These are phyloP conservation scores for Brenthis hecate DNA, from an alignment of 2,888 invertebrate species.

Conservation along the genomic window DNA sequence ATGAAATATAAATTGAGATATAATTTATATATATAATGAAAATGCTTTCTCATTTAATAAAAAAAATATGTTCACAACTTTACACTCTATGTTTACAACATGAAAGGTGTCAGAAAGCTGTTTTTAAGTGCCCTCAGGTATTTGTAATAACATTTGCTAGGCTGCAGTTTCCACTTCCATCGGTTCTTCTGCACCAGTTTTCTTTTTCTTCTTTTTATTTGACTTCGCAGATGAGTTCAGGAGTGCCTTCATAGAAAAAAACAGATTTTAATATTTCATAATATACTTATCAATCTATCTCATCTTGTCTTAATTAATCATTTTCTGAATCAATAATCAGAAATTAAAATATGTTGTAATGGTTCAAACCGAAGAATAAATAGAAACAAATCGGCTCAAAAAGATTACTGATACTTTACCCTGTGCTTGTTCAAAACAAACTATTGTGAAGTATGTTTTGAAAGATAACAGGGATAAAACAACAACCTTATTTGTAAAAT, in stretches of 20 bases:
- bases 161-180: conserved; percentile 83
- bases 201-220: conserved; percentile 96
- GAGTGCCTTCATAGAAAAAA: conserved; percentile 80
- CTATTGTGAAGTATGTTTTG: conserved; percentile 53
- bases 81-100: conserved; percentile 23
- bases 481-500: neutral
- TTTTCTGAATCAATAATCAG: conserved; percentile 5
- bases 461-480: conserved; percentile 70
- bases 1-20: too few species aligned
- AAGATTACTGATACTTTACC: conserved; percentile 65
- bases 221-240: conserved; percentile 91
- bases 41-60: conserved; percentile 4
- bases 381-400: conserved; percentile 65
- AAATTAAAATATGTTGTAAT: conserved; percentile 57
- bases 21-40: neutral
- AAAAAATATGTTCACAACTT: conserved; percentile 14
- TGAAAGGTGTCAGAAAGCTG: conserved; percentile 32
- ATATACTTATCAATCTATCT: neutral
- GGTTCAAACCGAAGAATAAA: conserved; percentile 65
- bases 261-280: conserved; percentile 29
- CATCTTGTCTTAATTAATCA: neutral
- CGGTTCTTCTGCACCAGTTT: conserved; percentile 83
- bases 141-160: conserved; percentile 51
- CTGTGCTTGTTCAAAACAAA: conserved; percentile 77
- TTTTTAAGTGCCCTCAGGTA: conserved; percentile 35